Conservation (phyloP, 2,113 vertebrate species). For the Malaclemys terrapin region DNA sequence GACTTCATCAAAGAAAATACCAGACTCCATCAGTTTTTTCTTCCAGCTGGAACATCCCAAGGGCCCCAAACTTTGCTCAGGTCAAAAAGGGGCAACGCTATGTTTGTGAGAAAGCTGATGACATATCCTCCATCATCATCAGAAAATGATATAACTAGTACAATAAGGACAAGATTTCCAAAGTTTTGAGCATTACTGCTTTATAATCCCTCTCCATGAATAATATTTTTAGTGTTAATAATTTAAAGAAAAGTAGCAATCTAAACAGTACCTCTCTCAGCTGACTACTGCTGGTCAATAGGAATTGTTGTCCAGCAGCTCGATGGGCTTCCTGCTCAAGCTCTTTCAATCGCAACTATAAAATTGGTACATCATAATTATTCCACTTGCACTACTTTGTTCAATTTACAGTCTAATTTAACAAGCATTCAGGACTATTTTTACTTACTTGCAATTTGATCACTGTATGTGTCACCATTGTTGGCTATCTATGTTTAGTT, state of each 20-base stretch:
- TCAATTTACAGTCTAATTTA: neutral
- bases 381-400: neutral
- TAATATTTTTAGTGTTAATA: neutral
- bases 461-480: neutral
- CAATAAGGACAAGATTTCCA: neutral
- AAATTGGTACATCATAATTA: conserved; percentile 15
- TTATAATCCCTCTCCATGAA: neutral
- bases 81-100: neutral
- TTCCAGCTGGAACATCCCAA: neutral
- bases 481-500: neutral
- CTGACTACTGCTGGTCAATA: conserved; percentile 89
- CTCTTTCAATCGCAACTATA: conserved; percentile 87
- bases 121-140: neutral
- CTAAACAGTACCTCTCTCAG: conserved; percentile 82
- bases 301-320: conserved; percentile 89
- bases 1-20: neutral
- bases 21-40: neutral
- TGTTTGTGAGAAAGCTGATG: neutral
- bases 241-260: fast-evolving
- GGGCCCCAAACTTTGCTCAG: neutral
- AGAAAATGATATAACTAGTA: neutral
- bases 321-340: conserved; percentile 89
- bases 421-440: neutral
- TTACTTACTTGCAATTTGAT: neutral
- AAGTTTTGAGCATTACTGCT: neutral